Evolutionary conservation across 2,113 vertebrate species (phyloP).

Genomic region (Myrmecophaga tridactyla): DNA sequence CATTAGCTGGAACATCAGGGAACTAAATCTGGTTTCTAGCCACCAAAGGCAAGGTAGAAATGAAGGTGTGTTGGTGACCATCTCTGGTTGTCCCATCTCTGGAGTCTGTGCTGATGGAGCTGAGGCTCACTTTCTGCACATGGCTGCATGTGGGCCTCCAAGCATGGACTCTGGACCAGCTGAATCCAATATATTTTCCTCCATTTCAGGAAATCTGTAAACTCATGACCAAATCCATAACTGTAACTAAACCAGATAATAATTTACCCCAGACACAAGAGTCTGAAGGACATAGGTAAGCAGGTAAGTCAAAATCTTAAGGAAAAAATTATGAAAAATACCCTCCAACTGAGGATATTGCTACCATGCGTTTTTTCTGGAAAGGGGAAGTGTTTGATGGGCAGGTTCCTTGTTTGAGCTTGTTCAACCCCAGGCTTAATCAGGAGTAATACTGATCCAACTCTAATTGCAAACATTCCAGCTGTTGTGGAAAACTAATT

Average conservation of each 20-base stretch:
- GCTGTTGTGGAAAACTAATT: background rate
- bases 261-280: background rate
- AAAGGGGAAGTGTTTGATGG: background rate
- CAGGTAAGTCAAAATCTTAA: background rate
- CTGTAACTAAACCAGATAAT: background rate
- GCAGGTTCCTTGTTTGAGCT: background rate
- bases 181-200: background rate
- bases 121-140: too few relatives aligned
- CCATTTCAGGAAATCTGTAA: background rate
- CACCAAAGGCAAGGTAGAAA: background rate
- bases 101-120: background rate
- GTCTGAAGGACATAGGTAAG: background rate
- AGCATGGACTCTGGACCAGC: background rate
- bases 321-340: background rate
- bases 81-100: background rate
- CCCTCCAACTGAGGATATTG: background rate
- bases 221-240: background rate
- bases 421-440: background rate
- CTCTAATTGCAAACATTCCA: background rate
- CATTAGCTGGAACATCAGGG: background rate
- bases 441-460: background rate
- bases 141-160: background rate
- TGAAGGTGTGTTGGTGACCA: background rate
- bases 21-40: background rate
- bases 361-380: background rate